Base-by-base conservation (phyloP, 2,797 vertebrate genomes). In the Siniperca scherzeri region DNA sequence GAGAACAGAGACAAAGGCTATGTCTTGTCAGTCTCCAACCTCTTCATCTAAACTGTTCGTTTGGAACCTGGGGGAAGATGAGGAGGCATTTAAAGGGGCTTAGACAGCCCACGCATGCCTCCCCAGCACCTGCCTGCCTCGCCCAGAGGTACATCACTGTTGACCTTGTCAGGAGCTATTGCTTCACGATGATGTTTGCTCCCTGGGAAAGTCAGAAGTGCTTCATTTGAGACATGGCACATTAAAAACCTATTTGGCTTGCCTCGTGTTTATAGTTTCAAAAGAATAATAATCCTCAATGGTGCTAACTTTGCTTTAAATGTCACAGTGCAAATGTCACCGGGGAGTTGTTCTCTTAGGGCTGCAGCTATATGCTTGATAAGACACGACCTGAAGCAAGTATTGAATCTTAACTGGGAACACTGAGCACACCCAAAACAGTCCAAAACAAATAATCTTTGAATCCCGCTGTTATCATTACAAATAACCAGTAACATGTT, bases 131-230 rank as follows among this genome's bases (percentile, higher is more conserved):
- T 77, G 53, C 44, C 74, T 21, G 72, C 44, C 78, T 87, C 27
- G n/a, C 80, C 71, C 30, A 53, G 53, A 84, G 80, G 77, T 73
- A 82, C 78, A 70, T 81, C 70, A 61, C 55, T 57, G 69, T 64
- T 91, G 82, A 93, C 87, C 91, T 92, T 89, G 87, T 93, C 87
- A 89, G 61, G 71, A 88, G 80, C 69, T 19, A 76, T 82, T 79
- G 79, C 78, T 67, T 85, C 84, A 69, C 65, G 17, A 68, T 76
- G 77, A 84, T 80, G 69, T 89, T 83, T 80, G 57, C 69, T 80
- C 74, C 70, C 70, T 84, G 61, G 52, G 79, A 85, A 86, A 88
- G 81, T 88, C 64, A 68, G 67, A 86, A 89, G 83, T 79, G 66
- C 78, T 87, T 81, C 59, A 74, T 76, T 84, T 70, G 50, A 84